A percentile compares a stretch with the other conserved stretches of the same genome.
These are phyloP conservation scores for Hoplodrina blanda DNA, from an alignment of 2,888 invertebrate genomes.

Conservation along the genomic window DNA sequence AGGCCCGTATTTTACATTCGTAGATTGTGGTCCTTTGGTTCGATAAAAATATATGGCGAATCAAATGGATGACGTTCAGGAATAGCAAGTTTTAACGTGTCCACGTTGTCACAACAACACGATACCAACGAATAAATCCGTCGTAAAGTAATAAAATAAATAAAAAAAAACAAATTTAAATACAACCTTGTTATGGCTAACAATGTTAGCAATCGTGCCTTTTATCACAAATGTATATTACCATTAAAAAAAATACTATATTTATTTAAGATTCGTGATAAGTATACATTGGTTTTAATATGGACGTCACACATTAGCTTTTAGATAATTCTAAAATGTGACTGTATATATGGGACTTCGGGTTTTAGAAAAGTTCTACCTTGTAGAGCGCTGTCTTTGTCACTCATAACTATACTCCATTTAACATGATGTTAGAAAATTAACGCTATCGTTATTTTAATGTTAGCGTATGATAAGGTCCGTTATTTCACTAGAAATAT, in stretches of 20 bases:
- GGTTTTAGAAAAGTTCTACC: background rate
- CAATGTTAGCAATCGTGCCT: conserved; percentile 5
- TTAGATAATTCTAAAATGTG: background rate
- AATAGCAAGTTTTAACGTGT: background rate
- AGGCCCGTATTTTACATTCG: too few relatives aligned
- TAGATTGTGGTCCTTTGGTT: too few relatives aligned
- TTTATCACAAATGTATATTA: conserved; percentile 18
- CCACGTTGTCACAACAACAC: background rate
- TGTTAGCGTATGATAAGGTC: too few relatives aligned
- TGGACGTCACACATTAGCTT: conserved; percentile 24
- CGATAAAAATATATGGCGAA: too few relatives aligned
- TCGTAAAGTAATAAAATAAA: conserved; percentile 18
- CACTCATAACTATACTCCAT: too few relatives aligned
- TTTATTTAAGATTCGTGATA: conserved; percentile 32
- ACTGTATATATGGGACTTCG: background rate
- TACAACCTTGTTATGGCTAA: background rate
- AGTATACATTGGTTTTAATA: conserved; percentile 28
- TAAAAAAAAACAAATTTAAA: background rate
- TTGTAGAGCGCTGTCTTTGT: background rate
- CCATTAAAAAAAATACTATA: background rate
- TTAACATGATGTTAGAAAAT: too few relatives aligned
- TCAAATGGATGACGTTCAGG: too few relatives aligned
- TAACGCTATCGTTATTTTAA: too few relatives aligned
- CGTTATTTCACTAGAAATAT: too few relatives aligned
- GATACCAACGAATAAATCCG: conserved; percentile 5